These are phyloP conservation scores for Ctenosaura bakeri DNA, from an alignment of 2,797 vertebrate species.

Conservation along the genomic window DNA sequence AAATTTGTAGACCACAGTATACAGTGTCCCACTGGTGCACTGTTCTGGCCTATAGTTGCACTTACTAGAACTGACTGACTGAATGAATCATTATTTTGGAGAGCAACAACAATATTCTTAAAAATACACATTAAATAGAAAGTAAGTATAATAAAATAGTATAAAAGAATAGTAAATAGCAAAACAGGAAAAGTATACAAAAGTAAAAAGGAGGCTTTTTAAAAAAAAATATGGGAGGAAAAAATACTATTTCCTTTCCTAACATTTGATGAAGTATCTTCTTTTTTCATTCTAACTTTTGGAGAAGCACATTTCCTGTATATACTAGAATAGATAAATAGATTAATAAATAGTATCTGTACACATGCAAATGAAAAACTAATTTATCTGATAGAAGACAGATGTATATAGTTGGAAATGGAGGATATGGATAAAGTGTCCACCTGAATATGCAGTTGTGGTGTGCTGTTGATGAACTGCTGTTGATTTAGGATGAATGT, in stretches of 20 bases:
- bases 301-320: slow-evolving; percentile 56
- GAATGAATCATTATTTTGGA: too few relatives aligned
- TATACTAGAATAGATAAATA: slow-evolving; percentile 72
- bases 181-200: neutral
- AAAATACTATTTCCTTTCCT: slow-evolving; percentile 37
- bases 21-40: neutral
- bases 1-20: neutral
- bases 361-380: slow-evolving; percentile 78
- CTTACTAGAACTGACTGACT: too few relatives aligned
- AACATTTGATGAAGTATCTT: slow-evolving; percentile 48
- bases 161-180: too few relatives aligned
- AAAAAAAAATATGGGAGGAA: neutral
- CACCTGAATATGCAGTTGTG: slow-evolving; percentile 75
- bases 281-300: slow-evolving; percentile 55
- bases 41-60: too few relatives aligned
- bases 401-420: slow-evolving; percentile 53
- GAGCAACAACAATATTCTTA: too few relatives aligned
- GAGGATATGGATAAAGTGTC: slow-evolving; percentile 60
- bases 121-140: too few relatives aligned
- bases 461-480: slow-evolving; percentile 79
- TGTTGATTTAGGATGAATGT: slow-evolving; percentile 78
- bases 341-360: slow-evolving; percentile 82
- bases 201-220: neutral
- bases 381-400: slow-evolving; percentile 81
- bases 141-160: too few relatives aligned